phyloP scores from a whole-genome alignment of 2,888 invertebrate genomes.

The Bembecia ichneumoniformis region DNA sequence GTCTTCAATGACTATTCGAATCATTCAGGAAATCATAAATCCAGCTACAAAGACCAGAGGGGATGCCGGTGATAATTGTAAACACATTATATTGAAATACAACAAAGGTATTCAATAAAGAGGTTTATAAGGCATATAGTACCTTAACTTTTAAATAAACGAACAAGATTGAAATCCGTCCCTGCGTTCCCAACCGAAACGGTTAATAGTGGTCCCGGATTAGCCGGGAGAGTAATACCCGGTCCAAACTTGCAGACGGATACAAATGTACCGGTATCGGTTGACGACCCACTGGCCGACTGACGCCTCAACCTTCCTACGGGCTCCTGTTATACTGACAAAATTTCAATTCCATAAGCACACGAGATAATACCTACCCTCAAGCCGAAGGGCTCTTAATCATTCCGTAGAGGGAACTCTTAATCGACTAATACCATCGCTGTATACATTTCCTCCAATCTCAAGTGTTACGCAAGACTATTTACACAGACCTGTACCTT shows the following conservation, averaged over 20 bases:
- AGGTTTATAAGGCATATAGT: not conserved
- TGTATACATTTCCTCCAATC: no score
- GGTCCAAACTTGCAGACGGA: constrained; percentile 25
- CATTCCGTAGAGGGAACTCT: no score
- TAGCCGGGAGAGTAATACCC: constrained; percentile 29
- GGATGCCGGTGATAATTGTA: not conserved
- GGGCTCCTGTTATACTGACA: constrained; percentile 5
- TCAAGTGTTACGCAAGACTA: no score
- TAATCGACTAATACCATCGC: no score
- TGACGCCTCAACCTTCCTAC: not conserved
- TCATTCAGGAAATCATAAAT: no score
- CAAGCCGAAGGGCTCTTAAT: no score
- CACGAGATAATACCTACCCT: no score
- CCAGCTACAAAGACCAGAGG: no score
- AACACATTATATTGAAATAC: not conserved
- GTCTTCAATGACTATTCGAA: no score
- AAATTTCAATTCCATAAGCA: no score
- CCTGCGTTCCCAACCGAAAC: constrained; percentile 18
- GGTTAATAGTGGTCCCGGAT: constrained; percentile 44
- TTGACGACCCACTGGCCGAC: constrained; percentile 19
- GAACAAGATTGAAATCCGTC: constrained; percentile 5
- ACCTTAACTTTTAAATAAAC: not conserved
- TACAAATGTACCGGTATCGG: constrained; percentile 38
- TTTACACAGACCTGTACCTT: no score
- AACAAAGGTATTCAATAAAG: not conserved